These are phyloP conservation scores for Lucilia sericata DNA, from an alignment of 1,140 invertebrate genomes.

Conservation along the genomic window DNA sequence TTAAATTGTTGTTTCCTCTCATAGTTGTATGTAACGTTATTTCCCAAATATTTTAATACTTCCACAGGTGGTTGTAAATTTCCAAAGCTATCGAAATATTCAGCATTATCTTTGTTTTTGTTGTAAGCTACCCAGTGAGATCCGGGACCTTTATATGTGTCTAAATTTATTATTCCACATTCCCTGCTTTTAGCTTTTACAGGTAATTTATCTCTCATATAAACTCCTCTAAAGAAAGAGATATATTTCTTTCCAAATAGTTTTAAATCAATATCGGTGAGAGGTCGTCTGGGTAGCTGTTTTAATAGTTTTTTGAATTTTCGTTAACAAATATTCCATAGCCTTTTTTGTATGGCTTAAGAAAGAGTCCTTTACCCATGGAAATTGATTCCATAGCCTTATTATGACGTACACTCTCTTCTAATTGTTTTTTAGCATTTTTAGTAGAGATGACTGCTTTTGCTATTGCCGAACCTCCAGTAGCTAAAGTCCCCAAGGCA, in stretches of 20 bases:
- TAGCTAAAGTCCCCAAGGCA: slow-evolving; percentile 51
- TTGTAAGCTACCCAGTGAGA: slow-evolving; percentile 65
- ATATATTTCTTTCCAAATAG: slow-evolving; percentile 35
- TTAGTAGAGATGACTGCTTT: slow-evolving; percentile 55
- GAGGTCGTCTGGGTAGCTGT: slow-evolving; percentile 40
- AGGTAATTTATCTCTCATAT: slow-evolving; percentile 46
- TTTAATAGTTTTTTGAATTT: slow-evolving; percentile 48
- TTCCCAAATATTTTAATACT: slow-evolving; percentile 16
- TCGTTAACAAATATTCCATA: slow-evolving; percentile 48
- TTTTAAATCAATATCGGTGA: slow-evolving; percentile 44
- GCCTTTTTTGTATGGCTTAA: slow-evolving; percentile 59
- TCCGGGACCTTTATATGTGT: slow-evolving; percentile 54
- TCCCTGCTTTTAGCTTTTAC: slow-evolving; percentile 53
- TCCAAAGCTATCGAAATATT: slow-evolving; percentile 36
- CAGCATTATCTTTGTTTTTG: slow-evolving; percentile 46
- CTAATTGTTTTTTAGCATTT: slow-evolving; percentile 53
- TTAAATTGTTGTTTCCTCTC: slow-evolving; percentile 40
- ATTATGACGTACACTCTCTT: slow-evolving; percentile 57
- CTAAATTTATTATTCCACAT: slow-evolving; percentile 63
- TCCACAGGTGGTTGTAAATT: slow-evolving; percentile 36
- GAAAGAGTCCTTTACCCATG: slow-evolving; percentile 56
- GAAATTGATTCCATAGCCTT: slow-evolving; percentile 57
- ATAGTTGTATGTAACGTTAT: slow-evolving; percentile 24
- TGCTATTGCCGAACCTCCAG: slow-evolving; percentile 51
- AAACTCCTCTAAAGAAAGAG: slow-evolving; percentile 47